These are phyloP conservation scores for Eubucco bourcierii DNA, from an alignment of 2,113 vertebrate species.

Conservation along the genomic window DNA sequence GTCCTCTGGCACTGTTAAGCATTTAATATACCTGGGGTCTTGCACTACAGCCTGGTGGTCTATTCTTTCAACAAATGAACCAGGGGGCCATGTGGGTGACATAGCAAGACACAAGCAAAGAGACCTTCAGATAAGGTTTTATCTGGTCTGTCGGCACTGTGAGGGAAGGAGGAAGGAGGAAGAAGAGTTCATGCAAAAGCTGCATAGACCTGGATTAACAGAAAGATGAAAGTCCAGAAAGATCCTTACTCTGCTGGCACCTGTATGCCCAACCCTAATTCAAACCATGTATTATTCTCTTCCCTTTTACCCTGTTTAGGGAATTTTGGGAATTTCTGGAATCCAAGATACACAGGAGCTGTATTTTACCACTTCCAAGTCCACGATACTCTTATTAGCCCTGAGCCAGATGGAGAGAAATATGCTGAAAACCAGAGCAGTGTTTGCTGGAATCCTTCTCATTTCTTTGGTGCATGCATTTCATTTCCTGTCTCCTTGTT, in stretches of 20 bases:
- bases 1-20: neutral
- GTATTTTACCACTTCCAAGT: conserved; percentile 2
- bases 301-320: neutral
- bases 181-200: neutral
- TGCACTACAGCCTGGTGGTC: neutral
- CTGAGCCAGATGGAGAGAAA: conserved; percentile 39
- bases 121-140: neutral
- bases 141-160: rapidly evolving
- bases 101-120: neutral
- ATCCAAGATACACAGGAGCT: conserved; percentile 34
- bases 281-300: neutral
- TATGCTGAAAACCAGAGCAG: neutral
- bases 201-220: neutral
- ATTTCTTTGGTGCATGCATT: conserved; percentile 24
- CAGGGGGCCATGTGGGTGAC: neutral
- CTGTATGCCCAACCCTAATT: neutral
- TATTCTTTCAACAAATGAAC: neutral
- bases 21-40: neutral
- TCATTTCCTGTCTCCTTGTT: conserved; percentile 68
- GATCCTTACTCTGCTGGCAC: neutral
- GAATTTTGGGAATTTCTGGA: conserved; percentile 41
- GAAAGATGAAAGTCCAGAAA: neutral
- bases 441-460: conserved; percentile 46
- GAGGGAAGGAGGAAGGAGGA: neutral
- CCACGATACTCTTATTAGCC: neutral